phyloP scores from a whole-genome alignment of 2,113 vertebrate genomes.

The Platycercus adscitus region DNA sequence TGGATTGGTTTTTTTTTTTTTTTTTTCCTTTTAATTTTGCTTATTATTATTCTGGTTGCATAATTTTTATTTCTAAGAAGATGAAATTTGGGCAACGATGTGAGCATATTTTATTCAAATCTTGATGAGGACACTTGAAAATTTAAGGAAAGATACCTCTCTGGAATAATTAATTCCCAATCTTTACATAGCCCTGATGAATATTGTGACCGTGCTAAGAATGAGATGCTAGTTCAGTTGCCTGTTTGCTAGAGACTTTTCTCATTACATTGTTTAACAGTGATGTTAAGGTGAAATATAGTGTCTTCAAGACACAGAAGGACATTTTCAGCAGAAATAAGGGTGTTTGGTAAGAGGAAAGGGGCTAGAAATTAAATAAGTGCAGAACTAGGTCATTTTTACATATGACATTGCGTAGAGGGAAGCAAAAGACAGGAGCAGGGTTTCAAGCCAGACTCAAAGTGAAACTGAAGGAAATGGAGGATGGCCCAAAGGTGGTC shows the following conservation, averaged over 20 bases:
- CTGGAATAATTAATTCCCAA: background rate
- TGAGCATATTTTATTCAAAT: background rate
- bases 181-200: background rate
- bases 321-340: background rate
- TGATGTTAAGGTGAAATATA: background rate
- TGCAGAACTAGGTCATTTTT: background rate
- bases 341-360: background rate
- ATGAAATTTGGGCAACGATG: background rate
- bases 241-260: background rate
- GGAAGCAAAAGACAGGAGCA: fast-evolving
- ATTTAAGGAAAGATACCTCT: background rate
- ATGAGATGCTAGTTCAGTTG: background rate
- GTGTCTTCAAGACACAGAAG: background rate
- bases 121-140: constrained; percentile 9
- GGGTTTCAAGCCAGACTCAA: background rate
- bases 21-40: background rate
- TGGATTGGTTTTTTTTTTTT: background rate
- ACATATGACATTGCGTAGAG: fast-evolving
- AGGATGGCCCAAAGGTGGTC: background rate
- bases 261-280: background rate
- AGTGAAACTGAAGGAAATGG: background rate
- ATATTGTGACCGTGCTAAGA: background rate
- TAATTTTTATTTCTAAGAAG: background rate
- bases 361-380: background rate
- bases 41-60: background rate